Conservation (phyloP, 37 sponge, comb jelly and placozoan genomes). For the Geodia barretti region DNA sequence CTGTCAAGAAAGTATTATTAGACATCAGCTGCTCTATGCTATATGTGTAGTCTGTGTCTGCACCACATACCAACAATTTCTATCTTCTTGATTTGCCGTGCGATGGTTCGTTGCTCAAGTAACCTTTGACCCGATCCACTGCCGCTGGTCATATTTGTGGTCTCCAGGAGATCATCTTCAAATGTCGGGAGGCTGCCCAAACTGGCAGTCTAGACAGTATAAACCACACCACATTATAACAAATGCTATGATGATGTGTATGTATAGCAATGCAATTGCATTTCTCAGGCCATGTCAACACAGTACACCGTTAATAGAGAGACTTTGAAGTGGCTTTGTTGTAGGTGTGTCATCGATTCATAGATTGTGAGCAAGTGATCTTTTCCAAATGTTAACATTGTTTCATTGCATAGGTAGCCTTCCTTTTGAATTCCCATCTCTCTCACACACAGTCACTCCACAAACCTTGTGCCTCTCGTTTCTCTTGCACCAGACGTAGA, state of each 20-base stretch:
- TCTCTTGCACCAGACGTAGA: not conserved
- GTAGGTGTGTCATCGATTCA: too few species aligned
- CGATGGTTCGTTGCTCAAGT: not conserved
- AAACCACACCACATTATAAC: too few species aligned
- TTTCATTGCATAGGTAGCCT: not conserved
- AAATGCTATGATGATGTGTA: too few species aligned
- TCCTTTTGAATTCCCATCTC: not conserved
- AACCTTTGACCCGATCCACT: not conserved
- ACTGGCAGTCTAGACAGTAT: not conserved
- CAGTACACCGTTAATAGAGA: too few species aligned
- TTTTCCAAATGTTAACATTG: too few species aligned
- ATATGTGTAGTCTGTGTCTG: not conserved
- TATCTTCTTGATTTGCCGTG: not conserved
- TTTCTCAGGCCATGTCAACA: too few species aligned
- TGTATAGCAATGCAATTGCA: too few species aligned
- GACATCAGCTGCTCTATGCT: too few species aligned
- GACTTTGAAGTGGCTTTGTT: too few species aligned
- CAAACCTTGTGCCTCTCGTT: not conserved
- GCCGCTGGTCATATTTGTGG: not conserved
- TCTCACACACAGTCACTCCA: not conserved
- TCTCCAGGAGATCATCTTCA: not conserved
- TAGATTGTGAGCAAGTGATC: too few species aligned
- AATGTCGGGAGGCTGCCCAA: not conserved
- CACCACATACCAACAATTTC: not conserved
- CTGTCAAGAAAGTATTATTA: too few species aligned